Conservation (phyloP, 1,140 invertebrate genomes). For the Metaphire vulgaris region DNA sequence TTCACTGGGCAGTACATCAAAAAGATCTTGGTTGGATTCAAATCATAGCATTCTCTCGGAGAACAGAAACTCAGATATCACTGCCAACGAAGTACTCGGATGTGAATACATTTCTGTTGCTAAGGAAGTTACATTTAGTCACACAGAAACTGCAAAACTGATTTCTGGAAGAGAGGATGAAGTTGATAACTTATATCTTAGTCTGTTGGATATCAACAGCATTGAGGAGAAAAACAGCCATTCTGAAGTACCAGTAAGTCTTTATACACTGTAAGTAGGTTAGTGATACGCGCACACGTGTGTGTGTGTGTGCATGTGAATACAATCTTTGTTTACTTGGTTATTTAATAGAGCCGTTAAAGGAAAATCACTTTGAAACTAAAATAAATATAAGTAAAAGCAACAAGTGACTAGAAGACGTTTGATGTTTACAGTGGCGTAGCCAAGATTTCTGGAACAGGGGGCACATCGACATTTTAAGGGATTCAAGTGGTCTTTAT, state of each 20-base stretch:
- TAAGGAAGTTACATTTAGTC: neutral
- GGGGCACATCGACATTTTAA: neutral
- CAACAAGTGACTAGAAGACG: neutral
- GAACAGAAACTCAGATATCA: neutral
- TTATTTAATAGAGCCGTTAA: too few species aligned
- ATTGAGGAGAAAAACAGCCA: neutral
- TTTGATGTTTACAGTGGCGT: neutral
- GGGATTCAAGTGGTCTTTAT: too few species aligned
- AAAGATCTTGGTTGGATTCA: neutral
- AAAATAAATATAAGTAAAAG: neutral
- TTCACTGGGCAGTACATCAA: neutral
- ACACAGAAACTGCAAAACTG: neutral
- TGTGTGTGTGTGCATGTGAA: neutral
- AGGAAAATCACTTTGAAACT: neutral
- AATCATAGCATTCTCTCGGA: neutral
- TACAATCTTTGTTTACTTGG: too few species aligned
- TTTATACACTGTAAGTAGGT: neutral
- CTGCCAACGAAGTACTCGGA: neutral
- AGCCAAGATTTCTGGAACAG: neutral
- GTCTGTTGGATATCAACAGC: neutral
- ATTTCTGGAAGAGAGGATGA: neutral
- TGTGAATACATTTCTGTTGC: neutral
- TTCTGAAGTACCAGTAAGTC: neutral
- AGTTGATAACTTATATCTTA: neutral
- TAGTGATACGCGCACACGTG: neutral